Conservation (phyloP, 2,888 invertebrate genomes). For the Lycaena phlaeas region DNA sequence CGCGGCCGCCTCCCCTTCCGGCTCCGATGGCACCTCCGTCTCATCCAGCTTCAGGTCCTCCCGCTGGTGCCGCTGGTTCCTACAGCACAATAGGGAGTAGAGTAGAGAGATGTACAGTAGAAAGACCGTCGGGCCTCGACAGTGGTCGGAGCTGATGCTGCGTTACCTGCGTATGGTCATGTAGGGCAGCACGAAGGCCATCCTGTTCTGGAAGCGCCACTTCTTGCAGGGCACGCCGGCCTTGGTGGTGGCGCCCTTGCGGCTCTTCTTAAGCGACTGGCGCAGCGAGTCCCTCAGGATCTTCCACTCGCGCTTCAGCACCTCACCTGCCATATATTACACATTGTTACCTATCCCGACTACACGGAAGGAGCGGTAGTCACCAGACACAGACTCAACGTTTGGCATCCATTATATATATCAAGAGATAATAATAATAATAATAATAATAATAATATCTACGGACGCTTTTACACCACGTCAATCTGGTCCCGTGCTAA, state of each 20-base stretch:
- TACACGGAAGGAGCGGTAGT: no score
- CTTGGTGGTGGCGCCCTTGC: slow-evolving; percentile 42
- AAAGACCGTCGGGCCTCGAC: no score
- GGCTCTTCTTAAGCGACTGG: slow-evolving; percentile 50
- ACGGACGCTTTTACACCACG: no score
- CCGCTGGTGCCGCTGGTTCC: slow-evolving; percentile 30
- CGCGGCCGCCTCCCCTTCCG: slow-evolving; percentile 28
- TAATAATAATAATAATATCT: no score
- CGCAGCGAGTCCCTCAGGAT: slow-evolving; percentile 61
- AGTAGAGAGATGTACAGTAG: no score
- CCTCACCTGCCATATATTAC: slow-evolving; percentile 35
- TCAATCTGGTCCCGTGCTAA: no score
- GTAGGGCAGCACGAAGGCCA: slow-evolving; percentile 58
- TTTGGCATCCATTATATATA: no score
- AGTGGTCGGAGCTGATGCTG: no score
- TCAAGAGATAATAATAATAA: no score
- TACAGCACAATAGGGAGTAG: no score
- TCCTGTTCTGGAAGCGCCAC: slow-evolving; percentile 56
- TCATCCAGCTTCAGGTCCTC: slow-evolving; percentile 42
- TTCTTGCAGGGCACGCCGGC: slow-evolving; percentile 49
- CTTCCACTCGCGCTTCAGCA: slow-evolving; percentile 62
- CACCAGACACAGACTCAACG: no score
- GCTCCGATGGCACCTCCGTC: slow-evolving; percentile 34
- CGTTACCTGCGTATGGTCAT: slow-evolving; percentile 50
- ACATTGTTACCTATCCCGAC: not conserved